Evolutionary conservation across 1,140 invertebrate genomes (phyloP).

Genomic region (Brachionus angularis): DNA sequence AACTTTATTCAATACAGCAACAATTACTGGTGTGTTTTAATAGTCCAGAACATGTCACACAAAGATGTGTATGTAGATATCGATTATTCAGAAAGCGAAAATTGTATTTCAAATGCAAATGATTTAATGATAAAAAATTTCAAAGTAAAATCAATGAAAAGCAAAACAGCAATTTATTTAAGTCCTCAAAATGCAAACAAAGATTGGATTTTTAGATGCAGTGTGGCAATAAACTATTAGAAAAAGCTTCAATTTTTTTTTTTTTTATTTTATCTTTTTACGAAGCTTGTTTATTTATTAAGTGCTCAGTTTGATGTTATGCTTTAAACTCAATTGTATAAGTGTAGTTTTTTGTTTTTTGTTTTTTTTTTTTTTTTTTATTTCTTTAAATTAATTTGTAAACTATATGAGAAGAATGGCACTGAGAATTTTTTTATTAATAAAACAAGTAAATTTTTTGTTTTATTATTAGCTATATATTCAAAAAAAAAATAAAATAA

Average conservation of each 20-base stretch:
- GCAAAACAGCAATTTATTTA: neutral
- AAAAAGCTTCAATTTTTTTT: neutral
- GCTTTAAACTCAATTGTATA: too few species aligned
- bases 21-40: slow-evolving; percentile 9
- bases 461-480: too few species aligned
- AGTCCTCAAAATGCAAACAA: neutral
- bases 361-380: too few species aligned
- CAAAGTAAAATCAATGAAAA: slow-evolving; percentile 12
- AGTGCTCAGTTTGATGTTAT: too few species aligned
- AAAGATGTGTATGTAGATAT: neutral
- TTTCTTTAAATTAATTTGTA: too few species aligned
- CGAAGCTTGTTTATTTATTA: too few species aligned
- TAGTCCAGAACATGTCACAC: neutral
- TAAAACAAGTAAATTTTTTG: too few species aligned
- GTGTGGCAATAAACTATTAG: neutral
- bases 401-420: too few species aligned
- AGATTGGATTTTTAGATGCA: neutral
- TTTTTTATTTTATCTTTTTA: too few species aligned
- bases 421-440: too few species aligned
- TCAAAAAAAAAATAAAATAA: too few species aligned
- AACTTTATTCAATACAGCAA: neutral
- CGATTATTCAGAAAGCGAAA: slow-evolving; percentile 39
- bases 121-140: neutral
- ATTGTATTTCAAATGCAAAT: slow-evolving; percentile 9
- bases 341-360: too few species aligned